Conservation (phyloP, 2,797 vertebrate genomes). For the Artibeus lituratus region DNA sequence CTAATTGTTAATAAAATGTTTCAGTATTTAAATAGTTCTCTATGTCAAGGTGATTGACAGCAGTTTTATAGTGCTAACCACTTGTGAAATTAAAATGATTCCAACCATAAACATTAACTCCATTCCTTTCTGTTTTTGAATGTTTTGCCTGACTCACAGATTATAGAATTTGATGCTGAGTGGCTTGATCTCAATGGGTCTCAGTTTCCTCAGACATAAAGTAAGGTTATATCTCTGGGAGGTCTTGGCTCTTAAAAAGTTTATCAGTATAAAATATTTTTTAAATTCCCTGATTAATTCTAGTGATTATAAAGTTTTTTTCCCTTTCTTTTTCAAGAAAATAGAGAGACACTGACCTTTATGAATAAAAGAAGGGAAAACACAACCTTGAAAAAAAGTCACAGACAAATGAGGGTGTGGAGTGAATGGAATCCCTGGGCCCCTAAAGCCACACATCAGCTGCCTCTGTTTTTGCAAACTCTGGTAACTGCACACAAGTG, state of each 20-base stretch:
- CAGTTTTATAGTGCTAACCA: not conserved
- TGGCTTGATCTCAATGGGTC: not conserved
- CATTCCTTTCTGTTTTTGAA: not conserved
- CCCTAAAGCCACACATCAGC: not conserved
- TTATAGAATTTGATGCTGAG: not conserved
- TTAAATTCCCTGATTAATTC: not conserved
- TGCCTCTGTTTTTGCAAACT: not conserved
- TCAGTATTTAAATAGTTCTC: slow-evolving; percentile 3
- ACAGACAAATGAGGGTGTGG: not conserved
- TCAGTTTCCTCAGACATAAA: slow-evolving; percentile 4
- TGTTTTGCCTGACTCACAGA: not conserved
- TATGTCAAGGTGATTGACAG: not conserved
- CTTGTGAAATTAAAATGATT: slow-evolving; percentile 32
- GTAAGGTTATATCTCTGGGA: not conserved
- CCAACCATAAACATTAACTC: not conserved
- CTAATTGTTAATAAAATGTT: slow-evolving; percentile 21
- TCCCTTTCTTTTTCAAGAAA: not conserved
- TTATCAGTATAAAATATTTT: not conserved
- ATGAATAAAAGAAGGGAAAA: slow-evolving; percentile 20
- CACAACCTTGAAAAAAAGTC: not conserved
- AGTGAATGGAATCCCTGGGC: not conserved
- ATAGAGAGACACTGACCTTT: not conserved
- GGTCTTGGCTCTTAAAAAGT: not conserved
- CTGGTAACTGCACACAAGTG: not conserved
- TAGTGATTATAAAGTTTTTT: not conserved